These are phyloP conservation scores for Colletes collaris DNA, from an alignment of 2,888 invertebrate species.

Conservation along the genomic window DNA sequence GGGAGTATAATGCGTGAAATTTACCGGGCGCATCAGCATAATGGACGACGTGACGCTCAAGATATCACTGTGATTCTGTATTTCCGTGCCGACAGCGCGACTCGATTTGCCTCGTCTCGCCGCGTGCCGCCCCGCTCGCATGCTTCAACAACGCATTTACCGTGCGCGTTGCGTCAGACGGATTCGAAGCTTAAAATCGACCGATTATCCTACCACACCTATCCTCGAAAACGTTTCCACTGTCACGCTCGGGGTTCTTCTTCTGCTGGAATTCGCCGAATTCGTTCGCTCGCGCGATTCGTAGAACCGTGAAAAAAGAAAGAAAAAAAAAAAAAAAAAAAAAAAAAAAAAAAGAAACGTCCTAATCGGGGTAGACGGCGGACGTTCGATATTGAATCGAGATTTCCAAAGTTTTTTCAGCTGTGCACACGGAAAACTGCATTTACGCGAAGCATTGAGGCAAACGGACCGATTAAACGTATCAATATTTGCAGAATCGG, in stretches of 20 bases:
- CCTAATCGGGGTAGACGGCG: no score
- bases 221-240: conserved; percentile 11
- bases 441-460: conserved; percentile 53
- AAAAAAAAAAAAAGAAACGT: no score
- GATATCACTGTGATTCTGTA: conserved; percentile 71
- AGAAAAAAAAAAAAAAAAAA: no score
- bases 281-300: background rate
- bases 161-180: conserved; percentile 6
- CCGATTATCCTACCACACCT: conserved; percentile 23
- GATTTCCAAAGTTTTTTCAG: conserved; percentile 49
- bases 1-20: conserved; percentile 73
- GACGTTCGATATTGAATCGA: conserved; percentile 11
- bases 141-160: conserved; percentile 31
- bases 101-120: conserved; percentile 33
- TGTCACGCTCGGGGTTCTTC: background rate
- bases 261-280: background rate
- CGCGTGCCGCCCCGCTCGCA: conserved; percentile 4
- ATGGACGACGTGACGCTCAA: conserved; percentile 71
- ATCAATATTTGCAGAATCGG: conserved; percentile 78
- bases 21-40: conserved; percentile 72
- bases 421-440: conserved; percentile 51
- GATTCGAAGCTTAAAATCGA: conserved; percentile 37
- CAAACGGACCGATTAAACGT: conserved; percentile 78
- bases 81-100: conserved; percentile 63
- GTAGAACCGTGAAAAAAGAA: background rate